Evolutionary conservation across 1,140 invertebrate species (phyloP).

Genomic region (Lysiphlebus fabarum): DNA sequence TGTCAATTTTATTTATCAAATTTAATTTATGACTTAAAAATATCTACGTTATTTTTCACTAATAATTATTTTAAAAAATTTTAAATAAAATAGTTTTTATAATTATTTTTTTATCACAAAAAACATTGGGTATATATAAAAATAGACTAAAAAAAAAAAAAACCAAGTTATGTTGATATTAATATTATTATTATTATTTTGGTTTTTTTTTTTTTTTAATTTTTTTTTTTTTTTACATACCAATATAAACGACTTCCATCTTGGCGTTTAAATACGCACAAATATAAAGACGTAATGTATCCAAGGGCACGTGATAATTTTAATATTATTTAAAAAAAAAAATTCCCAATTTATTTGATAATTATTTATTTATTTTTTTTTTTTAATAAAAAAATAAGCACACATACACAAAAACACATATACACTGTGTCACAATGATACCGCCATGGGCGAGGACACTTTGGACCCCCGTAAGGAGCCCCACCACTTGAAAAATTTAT

Average conservation of each 20-base stretch:
- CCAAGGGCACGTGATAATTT: conserved; percentile 3
- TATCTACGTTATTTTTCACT: too few relatives aligned
- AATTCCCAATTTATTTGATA: too few relatives aligned
- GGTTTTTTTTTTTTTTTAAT: neutral
- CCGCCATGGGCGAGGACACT: conserved; percentile 5
- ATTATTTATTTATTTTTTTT: too few relatives aligned
- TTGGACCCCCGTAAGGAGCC: neutral
- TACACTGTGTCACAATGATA: conserved; percentile 7
- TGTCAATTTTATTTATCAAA: too few relatives aligned
- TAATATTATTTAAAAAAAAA: neutral
- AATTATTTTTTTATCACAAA: too few relatives aligned
- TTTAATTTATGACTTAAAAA: too few relatives aligned
- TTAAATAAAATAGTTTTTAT: too few relatives aligned
- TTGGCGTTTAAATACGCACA: conserved; percentile 32
- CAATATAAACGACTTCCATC: conserved; percentile 50
- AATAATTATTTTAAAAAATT: too few relatives aligned
- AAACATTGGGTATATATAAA: neutral
- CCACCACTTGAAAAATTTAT: too few relatives aligned
- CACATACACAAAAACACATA: neutral
- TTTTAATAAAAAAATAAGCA: neutral
- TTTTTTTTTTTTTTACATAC: conserved; percentile 28
- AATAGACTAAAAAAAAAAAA: neutral
- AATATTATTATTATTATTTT: neutral
- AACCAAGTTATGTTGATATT: neutral
- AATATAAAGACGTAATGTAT: conserved; percentile 6